Conservation (phyloP, 2,797 vertebrate genomes). For the Gymnothorax javanicus region DNA sequence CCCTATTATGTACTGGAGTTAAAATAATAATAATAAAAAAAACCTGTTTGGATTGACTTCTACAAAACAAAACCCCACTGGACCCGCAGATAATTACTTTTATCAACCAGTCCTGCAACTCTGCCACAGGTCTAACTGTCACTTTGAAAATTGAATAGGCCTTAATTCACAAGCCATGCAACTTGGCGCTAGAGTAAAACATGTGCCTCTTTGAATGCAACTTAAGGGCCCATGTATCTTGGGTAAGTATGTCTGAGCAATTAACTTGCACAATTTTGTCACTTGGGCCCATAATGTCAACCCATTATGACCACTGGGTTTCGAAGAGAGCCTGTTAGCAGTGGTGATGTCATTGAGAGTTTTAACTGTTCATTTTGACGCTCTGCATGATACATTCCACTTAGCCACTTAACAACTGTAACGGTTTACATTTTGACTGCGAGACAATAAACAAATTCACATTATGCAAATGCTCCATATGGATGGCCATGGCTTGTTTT, state of each 20-base stretch:
- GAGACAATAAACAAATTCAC: conserved; percentile 5
- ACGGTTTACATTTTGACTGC: neutral
- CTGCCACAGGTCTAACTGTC: neutral
- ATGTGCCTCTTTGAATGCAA: neutral
- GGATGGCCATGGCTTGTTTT: neutral
- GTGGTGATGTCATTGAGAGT: neutral
- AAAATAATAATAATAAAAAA: neutral
- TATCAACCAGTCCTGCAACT: neutral
- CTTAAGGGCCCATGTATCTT: neutral
- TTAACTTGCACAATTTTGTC: neutral
- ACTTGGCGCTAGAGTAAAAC: neutral
- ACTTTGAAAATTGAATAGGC: neutral
- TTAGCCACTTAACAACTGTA: neutral
- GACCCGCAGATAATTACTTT: neutral
- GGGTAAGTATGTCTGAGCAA: neutral
- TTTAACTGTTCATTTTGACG: neutral
- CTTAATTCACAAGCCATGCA: too few relatives aligned
- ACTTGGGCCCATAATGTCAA: neutral
- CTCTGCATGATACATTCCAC: neutral
- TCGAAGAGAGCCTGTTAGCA: neutral
- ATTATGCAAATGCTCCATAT: conserved; percentile 24
- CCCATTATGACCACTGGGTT: neutral
- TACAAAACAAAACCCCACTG: neutral
- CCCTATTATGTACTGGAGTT: neutral
- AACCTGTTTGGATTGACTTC: neutral